Base-by-base conservation (phyloP, 2,888 invertebrate species). In the Mythimna vitellina region DNA sequence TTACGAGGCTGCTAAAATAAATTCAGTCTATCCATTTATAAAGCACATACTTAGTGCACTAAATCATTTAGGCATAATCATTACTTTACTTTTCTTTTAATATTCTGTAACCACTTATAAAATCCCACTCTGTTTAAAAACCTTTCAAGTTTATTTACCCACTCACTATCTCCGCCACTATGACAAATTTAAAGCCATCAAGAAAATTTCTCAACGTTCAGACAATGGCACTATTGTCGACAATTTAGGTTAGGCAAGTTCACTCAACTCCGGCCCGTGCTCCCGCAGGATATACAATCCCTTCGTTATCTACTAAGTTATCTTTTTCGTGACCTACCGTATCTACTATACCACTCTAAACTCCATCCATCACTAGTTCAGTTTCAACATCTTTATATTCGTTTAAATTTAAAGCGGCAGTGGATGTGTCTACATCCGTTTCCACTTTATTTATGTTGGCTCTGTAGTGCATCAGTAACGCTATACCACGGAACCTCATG, bases 171-270 rank as follows among this genome's bases (percentile, higher is more conserved):
- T 92, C 89, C 87, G 84, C 89, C 88, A 87, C 89, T 87, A 85
- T 83, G 85, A 86, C 80, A 86, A 86, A 86, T 86, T 85, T 85
- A 86, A 84, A 87, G 88, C 90, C 90, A 89, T 89, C 88, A 89
- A 92, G 90, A 90, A 91, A 91, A 90, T 90, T 90, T 91, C 90
- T 89, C 86, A 87, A 89, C 89, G 86, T 87, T 85, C 84, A 92
- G 89, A 95, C 94, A 95, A 95, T 92, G 90, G 89, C 88, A 88
- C 87, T 91, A 91, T 94, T 95, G 94, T 93, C 87, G 86, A 90
- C 91, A 91, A 95, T 95, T 93, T 94, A 90, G 95, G 94, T 95
- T 94, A 94, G 91, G 84, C 81, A 90, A 92, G 95, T 95, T 95
- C 95, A 95, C 91, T 95, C 94, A 96, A 94, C 95, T 93, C 91